Evolutionary conservation across 2,888 invertebrate genomes (phyloP), one percentile per base, ranked within the genome.

Genomic region (Omphaloscelis lunosa): DNA sequence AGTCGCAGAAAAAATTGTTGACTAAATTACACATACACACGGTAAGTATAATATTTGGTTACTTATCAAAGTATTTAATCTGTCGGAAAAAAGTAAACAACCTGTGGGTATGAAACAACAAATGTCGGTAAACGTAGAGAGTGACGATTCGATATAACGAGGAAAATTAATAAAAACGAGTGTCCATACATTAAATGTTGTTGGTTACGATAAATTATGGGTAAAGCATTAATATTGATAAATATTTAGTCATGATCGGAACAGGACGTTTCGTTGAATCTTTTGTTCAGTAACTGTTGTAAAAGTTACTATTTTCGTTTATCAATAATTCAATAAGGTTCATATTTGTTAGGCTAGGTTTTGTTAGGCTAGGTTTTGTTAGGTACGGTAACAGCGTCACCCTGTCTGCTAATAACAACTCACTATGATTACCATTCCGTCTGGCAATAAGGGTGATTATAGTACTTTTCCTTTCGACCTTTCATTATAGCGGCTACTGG

Each of bases 21-120:
- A 20, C 48, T 48, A 72, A 67, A 68, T 51, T 80, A 53, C 58
- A 8, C 39, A 15, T 27, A n/a, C 15, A 29, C 29, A 48, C 45
- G 15, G 56, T 61, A 56, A 69, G 27, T 62, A 41, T n/a, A 45
- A 45, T 73, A 61, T 84, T 84, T 67, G 20, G 34, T 59, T 59
- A 63, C 20, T 63, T 85, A 85, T 77, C 71, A 73, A 34, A 51
- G 27, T 20, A 34, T 77, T 77, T 48, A 53, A 79, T 77, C 77
- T 51, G 45, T 58, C 2, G 17, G 27, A 51, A 39, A 72, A 79
- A 83, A 77, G 65, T 80, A 77, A 77, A 80, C 80, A 80, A 85
- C 80, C 68, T 77, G 71, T 80, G 62, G 20, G 12, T 61, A 70
- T 39, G 3, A 45, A 69, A n/a, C 63, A 39, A 59, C 20, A 20